Evolutionary conservation across 2,797 vertebrate genomes (phyloP), one percentile per base, ranked within the genome.

Genomic region (Thamnophis elegans): DNA sequence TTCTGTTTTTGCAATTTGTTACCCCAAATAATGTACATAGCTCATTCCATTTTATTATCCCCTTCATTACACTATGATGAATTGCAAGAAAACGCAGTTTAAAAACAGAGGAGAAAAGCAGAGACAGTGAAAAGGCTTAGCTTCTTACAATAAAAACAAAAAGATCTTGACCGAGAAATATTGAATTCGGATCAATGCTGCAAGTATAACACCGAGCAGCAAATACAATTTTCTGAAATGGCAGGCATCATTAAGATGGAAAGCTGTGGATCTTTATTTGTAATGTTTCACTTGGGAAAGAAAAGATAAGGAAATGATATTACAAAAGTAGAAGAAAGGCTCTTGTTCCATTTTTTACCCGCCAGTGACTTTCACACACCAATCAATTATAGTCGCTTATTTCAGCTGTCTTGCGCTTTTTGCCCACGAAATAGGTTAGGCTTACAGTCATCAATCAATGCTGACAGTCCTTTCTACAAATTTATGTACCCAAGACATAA

Each of bases 1-100:
- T 91, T 25, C 55, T 94, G 88, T 95, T 96, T 95, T 96, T 94
- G 92, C 93, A 4, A 93, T 95, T 93, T 91, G 68, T 95, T 96
- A 95, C 92, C 94, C 95, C 42, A 47, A 68, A 97, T 96, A 94
- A 93, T 87, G 92, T 25, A 90, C 92, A 92, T 88, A 95, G 93
- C 92, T 94, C 89, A 95, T 92, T 94, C 54, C 59, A 54, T 91
- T 95, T 96, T 95, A 95, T 93, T 95, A 88, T 92, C 89, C 93
- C 85, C 56, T 94, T 90, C 92, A 93, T 65, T 94, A 92, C 92
- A 85, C 55, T 68, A 89, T 93, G 86, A 54, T 92, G 85, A 95
- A 95, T 95, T 94, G 95, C 94, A 94, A 94, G 94, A 93, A 78
- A 68, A 8, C 78, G 93, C 92, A 92, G 91, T 85, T 94, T 92